Evolutionary conservation across 30 jellyfish, hydroid and myxozoan genomes (phyloP), one percentile per base, ranked within the genome.

Genomic region (Mastigias papua): DNA sequence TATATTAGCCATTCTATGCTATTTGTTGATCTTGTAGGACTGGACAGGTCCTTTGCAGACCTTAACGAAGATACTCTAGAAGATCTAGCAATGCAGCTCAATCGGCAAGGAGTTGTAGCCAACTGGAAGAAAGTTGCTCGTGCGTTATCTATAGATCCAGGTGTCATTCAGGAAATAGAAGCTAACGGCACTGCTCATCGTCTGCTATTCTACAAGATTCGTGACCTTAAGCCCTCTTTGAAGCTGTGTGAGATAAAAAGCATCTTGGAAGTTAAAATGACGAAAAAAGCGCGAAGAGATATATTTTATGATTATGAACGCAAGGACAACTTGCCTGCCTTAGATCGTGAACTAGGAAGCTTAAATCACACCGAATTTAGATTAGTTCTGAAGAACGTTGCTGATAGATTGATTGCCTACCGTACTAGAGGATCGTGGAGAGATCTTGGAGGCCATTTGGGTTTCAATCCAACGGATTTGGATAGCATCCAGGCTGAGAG

Each of bases 61-160:
- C 16, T 58, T 37, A 0, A 63, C 35, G 78, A 77, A 57, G 76
- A 57, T 25, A 48, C 57, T 60, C 78, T 28, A 26, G 88, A 77
- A 6, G 51, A n/a, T 51, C 74, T 77, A 3, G 88, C 88, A 15
- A 74, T 69, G 42, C 32, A 42, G 21, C 34, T 77, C 29, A 63
- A 23, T 63, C 42, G 28, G 34, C 31, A 77, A 3, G 23, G 33
- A 6, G 68, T 32, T 23, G 32, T 17, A 1, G 88, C 76, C 25
- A 77, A 77, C 34, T 77, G 88, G 88, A 63, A 9, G 25, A 30
- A n/a, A 15, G 78, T 57, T 34, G 88, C 88, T 26, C 58, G 35
- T 22, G 23, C 13, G 7, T 77, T 77, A 58, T 6, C 32, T 1
- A 1, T 77, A 22, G 48, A 77, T 1, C 22, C 34, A 11, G 65